Evolutionary conservation across 2,797 vertebrate genomes (phyloP), one percentile per base, ranked within the genome.

Genomic region (Gallinago stenura): DNA sequence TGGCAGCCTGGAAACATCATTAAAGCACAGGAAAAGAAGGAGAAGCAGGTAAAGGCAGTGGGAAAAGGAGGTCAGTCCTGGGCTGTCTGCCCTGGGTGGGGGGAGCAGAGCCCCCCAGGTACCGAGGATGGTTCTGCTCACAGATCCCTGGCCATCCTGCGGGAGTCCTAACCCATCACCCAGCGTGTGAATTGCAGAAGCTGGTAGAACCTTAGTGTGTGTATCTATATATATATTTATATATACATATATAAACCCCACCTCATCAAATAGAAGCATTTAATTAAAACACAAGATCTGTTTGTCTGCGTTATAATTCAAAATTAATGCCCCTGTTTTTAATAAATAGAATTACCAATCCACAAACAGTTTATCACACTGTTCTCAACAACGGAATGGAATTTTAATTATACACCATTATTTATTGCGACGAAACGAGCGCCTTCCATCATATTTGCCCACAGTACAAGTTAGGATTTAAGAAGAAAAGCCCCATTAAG

Each of bases 261-360:
- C 15, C 97, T 97, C 95, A 95, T 97, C 97, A 97, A 96, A 97
- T 16, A 94, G 94, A 89, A 97, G 87, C 94, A 87, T 97, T 98
- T 98, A 98, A 98, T 98, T 97, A 98, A 98, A 98, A 97, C 95
- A 91, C 95, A 94, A 91, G 96, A 96, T 97, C 95, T 98, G 96
- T 97, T 98, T 97, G 95, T 96, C 96, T 95, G 95, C 35, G 58
- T 97, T 97, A 95, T 97, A 98, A 98, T 97, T 98, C 97, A 97
- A 92, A 97, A 97, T 97, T 98, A 98, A 97, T 97, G 97, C 96
- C 83, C 97, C 96, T 97, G 97, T 96, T 97, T 98, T 98, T 98
- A 98, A 98, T 97, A 97, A 97, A 98, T 97, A 98, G 97, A 98
- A 97, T 97, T 97, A 97, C 95, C 96, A 60, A 96, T 96, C 97